Conservation (phyloP, 64 coral and sea anemone species). For the Pocillopora verrucosa region DNA sequence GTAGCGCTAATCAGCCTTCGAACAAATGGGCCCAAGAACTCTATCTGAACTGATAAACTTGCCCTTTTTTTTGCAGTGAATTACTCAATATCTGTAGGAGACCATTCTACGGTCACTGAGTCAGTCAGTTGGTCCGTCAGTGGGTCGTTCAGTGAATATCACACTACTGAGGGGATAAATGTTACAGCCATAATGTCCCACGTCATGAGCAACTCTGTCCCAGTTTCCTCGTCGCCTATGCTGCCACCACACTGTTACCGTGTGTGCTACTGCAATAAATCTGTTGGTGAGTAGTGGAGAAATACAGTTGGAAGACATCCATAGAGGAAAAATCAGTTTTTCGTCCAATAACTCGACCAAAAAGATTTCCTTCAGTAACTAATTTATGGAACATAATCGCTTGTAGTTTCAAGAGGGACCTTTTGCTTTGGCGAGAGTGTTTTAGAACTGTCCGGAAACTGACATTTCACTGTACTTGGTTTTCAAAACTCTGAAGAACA, state of each 20-base stretch:
- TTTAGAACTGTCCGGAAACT: too few relatives aligned
- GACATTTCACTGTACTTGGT: too few relatives aligned
- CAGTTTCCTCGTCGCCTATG: background rate
- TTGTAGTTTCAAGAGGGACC: too few relatives aligned
- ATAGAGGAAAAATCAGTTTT: background rate
- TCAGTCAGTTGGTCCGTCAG: background rate
- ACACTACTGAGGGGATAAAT: background rate
- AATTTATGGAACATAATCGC: too few relatives aligned
- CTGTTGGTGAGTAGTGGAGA: background rate
- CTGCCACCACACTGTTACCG: background rate
- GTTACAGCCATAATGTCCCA: background rate
- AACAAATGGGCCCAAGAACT: too few relatives aligned
- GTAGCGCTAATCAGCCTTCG: too few relatives aligned
- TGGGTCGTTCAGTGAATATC: background rate
- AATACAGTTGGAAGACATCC: background rate
- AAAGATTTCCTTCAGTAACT: background rate
- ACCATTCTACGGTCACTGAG: background rate
- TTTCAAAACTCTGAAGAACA: too few relatives aligned
- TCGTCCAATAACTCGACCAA: background rate
- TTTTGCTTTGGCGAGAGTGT: too few relatives aligned
- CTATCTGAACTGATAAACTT: too few relatives aligned
- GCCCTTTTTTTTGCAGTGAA: too few relatives aligned
- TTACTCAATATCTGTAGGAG: too few relatives aligned
- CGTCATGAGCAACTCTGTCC: background rate
- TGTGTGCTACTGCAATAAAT: slow-evolving; percentile 3